Evolutionary conservation across 2,888 invertebrate species (phyloP).

Genomic region (Lithophane leautieri): DNA sequence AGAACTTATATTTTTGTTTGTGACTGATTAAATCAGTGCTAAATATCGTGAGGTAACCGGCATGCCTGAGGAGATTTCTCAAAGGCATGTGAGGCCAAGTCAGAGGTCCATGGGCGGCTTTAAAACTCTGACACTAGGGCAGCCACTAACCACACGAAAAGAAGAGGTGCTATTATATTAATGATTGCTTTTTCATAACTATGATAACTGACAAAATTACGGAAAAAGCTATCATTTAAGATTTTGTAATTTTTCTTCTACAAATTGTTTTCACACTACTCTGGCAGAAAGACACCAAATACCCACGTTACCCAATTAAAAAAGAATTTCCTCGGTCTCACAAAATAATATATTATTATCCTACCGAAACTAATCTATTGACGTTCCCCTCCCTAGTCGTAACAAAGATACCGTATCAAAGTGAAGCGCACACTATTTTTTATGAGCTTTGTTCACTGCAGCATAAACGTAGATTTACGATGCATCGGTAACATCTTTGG

Average conservation of each 20-base stretch:
- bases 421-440: slow-evolving; percentile 55
- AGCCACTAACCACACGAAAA: too few species aligned
- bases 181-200: neutral
- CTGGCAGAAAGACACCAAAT: neutral
- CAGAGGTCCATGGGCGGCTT: too few species aligned
- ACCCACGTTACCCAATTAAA: neutral
- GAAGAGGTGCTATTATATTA: too few species aligned
- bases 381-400: slow-evolving; percentile 30
- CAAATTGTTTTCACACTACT: neutral
- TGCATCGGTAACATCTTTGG: slow-evolving; percentile 38
- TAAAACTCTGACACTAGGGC: too few species aligned
- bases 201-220: neutral
- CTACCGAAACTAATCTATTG: slow-evolving; percentile 1
- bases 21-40: neutral
- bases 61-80: too few species aligned
- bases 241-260: neutral
- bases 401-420: slow-evolving; percentile 54
- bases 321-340: too few species aligned
- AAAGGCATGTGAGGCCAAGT: too few species aligned
- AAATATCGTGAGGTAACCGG: too few species aligned
- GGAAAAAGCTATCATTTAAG: too few species aligned
- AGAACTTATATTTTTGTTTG: neutral
- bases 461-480: slow-evolving; percentile 53
- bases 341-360: neutral
- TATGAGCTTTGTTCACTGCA: slow-evolving; percentile 48